phyloP scores from a whole-genome alignment of 2,797 vertebrate genomes.

The Acrocephalus scirpaceus region DNA sequence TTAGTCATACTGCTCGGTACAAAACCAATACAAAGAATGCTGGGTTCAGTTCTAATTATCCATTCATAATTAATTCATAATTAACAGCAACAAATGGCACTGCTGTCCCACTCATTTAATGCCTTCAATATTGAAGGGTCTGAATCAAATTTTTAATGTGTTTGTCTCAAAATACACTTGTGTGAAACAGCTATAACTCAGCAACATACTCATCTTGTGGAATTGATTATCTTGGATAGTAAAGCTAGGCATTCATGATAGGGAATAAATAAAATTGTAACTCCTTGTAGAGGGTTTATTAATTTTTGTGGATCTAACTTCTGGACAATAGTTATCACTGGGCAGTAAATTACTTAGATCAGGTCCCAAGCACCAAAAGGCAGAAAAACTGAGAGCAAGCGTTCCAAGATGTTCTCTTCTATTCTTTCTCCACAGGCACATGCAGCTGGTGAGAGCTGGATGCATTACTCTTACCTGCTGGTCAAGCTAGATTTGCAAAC shows the following conservation, averaged over 20 bases:
- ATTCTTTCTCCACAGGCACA: not conserved
- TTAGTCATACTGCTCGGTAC: not conserved
- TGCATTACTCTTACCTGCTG: not conserved
- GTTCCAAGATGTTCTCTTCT: not conserved
- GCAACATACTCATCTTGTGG: not conserved
- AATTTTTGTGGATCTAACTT: not conserved
- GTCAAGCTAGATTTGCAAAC: not conserved
- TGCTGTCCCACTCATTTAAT: conserved; percentile 7
- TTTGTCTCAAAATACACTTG: not conserved
- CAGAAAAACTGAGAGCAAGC: not conserved
- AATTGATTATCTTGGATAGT: not conserved
- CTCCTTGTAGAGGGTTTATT: not conserved
- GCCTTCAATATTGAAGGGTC: not conserved
- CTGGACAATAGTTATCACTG: not conserved
- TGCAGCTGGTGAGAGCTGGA: not conserved
- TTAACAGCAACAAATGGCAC: not conserved
- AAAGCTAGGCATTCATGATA: not conserved
- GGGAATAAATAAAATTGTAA: not conserved
- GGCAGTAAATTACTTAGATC: not conserved
- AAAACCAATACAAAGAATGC: not conserved
- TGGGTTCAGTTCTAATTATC: conserved; percentile 21
- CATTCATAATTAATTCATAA: conserved; percentile 25
- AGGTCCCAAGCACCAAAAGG: not conserved
- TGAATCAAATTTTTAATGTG: not conserved
- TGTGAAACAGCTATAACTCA: conserved; percentile 6